phyloP scores from a whole-genome alignment of 2,888 invertebrate genomes.

The Harpalus rufipes region DNA sequence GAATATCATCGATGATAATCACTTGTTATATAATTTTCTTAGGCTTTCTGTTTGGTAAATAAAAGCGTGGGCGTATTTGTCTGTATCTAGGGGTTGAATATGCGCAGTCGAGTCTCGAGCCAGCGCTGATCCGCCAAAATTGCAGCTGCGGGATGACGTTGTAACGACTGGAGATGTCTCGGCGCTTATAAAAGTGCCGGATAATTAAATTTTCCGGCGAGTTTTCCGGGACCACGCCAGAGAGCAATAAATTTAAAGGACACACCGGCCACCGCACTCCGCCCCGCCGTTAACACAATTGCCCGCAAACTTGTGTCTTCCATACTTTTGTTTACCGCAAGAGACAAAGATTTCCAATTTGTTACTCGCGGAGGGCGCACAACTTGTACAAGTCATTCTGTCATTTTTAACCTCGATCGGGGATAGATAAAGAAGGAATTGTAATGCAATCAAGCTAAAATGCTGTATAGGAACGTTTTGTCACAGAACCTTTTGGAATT shows the following conservation, averaged over 20 bases:
- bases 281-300: slow-evolving; percentile 43
- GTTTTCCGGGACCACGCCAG: slow-evolving; percentile 62
- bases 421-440: not conserved
- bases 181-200: slow-evolving; percentile 65
- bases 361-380: not conserved
- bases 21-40: too few species aligned
- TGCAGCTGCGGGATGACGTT: slow-evolving; percentile 63
- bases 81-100: not conserved
- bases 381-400: slow-evolving; percentile 7
- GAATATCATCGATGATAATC: too few species aligned
- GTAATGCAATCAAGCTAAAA: not conserved
- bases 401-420: not conserved
- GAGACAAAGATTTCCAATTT: not conserved
- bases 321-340: slow-evolving; percentile 58
- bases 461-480: not conserved
- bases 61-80: not conserved
- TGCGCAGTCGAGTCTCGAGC: not conserved
- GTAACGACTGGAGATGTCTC: slow-evolving; percentile 66
- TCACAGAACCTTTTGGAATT: too few species aligned
- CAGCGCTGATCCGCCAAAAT: slow-evolving; percentile 55
- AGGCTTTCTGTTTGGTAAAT: not conserved
- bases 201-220: slow-evolving; percentile 66
- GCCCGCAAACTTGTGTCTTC: slow-evolving; percentile 58
- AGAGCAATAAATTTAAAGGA: slow-evolving; percentile 66
- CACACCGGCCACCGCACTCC: slow-evolving; percentile 29